Conservation (phyloP, 2,888 invertebrate species). For the Spodoptera picta region DNA sequence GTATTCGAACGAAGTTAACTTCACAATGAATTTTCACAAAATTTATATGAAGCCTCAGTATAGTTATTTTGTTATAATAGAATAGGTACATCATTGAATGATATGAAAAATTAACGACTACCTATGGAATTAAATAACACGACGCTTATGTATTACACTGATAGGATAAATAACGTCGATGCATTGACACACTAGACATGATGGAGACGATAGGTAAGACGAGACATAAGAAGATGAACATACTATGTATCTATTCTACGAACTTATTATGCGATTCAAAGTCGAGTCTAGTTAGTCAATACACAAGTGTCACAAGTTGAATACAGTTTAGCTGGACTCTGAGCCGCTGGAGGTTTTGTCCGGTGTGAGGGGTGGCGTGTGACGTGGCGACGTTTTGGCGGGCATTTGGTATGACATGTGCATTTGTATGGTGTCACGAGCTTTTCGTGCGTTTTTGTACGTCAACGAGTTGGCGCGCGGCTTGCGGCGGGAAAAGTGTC, state of each 20-base stretch:
- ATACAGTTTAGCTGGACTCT: conserved; percentile 77
- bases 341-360: conserved; percentile 79
- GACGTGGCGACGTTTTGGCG: conserved; percentile 71
- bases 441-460: conserved; percentile 88
- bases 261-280: too few species aligned
- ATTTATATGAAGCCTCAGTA: conserved; percentile 10
- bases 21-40: not conserved
- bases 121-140: conserved; percentile 46
- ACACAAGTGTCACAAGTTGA: conserved; percentile 6
- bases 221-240: too few species aligned
- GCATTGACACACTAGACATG: conserved; percentile 5
- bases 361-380: conserved; percentile 74
- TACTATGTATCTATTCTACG: too few species aligned
- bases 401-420: conserved; percentile 91
- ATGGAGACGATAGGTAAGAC: not conserved
- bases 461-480: conserved; percentile 92
- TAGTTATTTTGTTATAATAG: conserved; percentile 13
- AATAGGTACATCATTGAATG: conserved; percentile 24
- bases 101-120: conserved; percentile 33
- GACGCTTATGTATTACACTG: conserved; percentile 34
- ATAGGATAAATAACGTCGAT: conserved; percentile 25
- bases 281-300: not conserved
- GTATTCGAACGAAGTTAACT: conserved; percentile 1
- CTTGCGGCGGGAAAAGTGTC: conserved; percentile 94
- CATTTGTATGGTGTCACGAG: conserved; percentile 92